These are phyloP conservation scores for Rotaria magnacalcarata DNA, from an alignment of 2,888 invertebrate genomes.

Conservation along the genomic window DNA sequence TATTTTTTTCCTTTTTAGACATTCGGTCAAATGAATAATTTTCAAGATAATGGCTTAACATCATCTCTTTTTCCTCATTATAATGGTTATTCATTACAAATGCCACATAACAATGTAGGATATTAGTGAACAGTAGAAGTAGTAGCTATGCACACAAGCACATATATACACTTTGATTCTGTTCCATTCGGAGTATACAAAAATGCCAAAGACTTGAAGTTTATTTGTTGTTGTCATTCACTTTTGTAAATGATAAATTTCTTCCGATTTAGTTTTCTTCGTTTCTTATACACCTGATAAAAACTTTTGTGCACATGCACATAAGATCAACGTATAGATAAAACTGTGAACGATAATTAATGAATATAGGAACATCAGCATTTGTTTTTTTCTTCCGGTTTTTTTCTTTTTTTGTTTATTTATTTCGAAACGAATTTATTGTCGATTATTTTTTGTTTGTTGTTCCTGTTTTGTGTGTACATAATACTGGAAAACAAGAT, in stretches of 20 bases:
- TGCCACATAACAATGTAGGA: slow-evolving; percentile 36
- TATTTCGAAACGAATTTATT: neutral
- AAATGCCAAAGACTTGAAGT: neutral
- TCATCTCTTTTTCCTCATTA: neutral
- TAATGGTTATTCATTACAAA: slow-evolving; percentile 30
- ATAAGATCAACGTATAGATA: neutral
- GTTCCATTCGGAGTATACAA: neutral
- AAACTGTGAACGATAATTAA: slow-evolving; percentile 1
- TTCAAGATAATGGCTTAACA: slow-evolving; percentile 9
- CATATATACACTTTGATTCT: neutral
- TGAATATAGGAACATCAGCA: neutral
- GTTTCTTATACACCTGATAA: neutral
- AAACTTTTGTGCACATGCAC: neutral
- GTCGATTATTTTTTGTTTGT: neutral
- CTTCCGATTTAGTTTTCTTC: neutral
- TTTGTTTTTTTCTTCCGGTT: neutral
- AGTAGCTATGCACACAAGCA: neutral
- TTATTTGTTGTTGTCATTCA: neutral
- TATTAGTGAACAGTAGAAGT: slow-evolving; percentile 1
- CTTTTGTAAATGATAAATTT: neutral
- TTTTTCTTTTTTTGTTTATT: neutral
- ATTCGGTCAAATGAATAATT: slow-evolving; percentile 29
- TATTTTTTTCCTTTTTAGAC: neutral
- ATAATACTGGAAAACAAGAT: neutral
- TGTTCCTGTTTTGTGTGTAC: neutral